phyloP scores from a whole-genome alignment of 2,888 invertebrate genomes.

The Scelioninae gen. 2 region DNA sequence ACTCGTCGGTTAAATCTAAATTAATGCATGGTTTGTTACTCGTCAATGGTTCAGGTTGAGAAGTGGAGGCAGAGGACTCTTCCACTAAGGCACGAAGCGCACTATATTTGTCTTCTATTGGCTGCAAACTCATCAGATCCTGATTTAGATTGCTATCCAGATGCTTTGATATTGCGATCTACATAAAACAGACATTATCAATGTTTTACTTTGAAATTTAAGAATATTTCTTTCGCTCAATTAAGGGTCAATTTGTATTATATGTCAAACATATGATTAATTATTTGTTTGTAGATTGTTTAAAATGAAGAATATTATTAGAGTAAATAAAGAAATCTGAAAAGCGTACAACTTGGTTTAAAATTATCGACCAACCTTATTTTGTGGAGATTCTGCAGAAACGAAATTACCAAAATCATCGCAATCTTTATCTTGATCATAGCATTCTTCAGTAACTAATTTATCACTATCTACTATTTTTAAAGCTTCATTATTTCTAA shows the following conservation, averaged over 20 bases:
- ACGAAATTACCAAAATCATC: constrained; percentile 57
- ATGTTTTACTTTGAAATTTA: no score
- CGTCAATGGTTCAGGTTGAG: constrained; percentile 38
- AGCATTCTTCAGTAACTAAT: constrained; percentile 32
- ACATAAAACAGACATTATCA: no score
- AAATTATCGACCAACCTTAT: constrained; percentile 17
- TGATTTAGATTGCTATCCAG: constrained; percentile 61
- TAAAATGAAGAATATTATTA: no score
- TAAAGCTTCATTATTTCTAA: constrained; percentile 68
- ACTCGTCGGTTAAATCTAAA: constrained; percentile 54
- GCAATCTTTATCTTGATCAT: constrained; percentile 51
- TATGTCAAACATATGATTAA: no score
- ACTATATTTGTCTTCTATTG: constrained; percentile 75
- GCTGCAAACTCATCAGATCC: constrained; percentile 72
- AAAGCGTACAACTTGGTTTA: no score
- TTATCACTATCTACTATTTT: constrained; percentile 38
- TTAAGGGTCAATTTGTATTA: no score
- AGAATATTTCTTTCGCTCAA: no score
- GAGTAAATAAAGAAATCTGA: no score
- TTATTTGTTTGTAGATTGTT: no score
- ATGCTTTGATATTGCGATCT: constrained; percentile 57
- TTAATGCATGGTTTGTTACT: constrained; percentile 48
- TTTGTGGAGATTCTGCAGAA: constrained; percentile 46
- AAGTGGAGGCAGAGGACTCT: constrained; percentile 59
- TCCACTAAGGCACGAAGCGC: constrained; percentile 74